These are phyloP conservation scores for Yponomeuta plumbellus DNA, from an alignment of 2,888 invertebrate species.

Conservation along the genomic window DNA sequence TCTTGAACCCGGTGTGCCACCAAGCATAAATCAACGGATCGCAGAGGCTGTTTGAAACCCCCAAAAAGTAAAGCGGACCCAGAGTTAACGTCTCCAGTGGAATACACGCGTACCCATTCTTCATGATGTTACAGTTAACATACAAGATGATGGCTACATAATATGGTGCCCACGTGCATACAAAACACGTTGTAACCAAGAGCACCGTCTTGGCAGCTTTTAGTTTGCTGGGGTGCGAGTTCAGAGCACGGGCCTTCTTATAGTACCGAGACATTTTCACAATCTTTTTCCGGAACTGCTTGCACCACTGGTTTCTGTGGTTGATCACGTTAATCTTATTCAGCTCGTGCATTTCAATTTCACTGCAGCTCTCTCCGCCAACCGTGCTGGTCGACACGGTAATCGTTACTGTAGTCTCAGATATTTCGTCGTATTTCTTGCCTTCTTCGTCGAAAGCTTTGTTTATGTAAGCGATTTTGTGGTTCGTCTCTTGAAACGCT, in stretches of 20 bases:
- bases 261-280: conserved; percentile 30
- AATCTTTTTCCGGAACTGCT: conserved; percentile 27
- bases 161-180: conserved; percentile 77
- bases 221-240: conserved; percentile 61
- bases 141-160: conserved; percentile 71
- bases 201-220: conserved; percentile 77
- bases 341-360: conserved; percentile 29
- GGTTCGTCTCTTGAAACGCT: conserved; percentile 42
- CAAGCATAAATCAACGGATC: conserved; percentile 79
- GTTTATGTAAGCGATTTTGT: conserved; percentile 30
- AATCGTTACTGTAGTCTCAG: conserved; percentile 34
- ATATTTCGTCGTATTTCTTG: conserved; percentile 29
- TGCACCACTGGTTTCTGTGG: conserved; percentile 13
- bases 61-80: conserved; percentile 75
- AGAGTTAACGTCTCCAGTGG: conserved; percentile 69
- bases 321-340: conserved; percentile 25
- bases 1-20: conserved; percentile 79
- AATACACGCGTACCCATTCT: conserved; percentile 57
- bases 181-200: conserved; percentile 73
- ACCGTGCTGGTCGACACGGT: conserved; percentile 34
- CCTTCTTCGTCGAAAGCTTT: conserved; percentile 43
- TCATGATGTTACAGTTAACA: conserved; percentile 60
- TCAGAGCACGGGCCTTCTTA: conserved; percentile 28
- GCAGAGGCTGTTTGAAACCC: conserved; percentile 72
- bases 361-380: conserved; percentile 22